Conservation (phyloP, 2,888 invertebrate genomes). For the Apamea monoglypha region DNA sequence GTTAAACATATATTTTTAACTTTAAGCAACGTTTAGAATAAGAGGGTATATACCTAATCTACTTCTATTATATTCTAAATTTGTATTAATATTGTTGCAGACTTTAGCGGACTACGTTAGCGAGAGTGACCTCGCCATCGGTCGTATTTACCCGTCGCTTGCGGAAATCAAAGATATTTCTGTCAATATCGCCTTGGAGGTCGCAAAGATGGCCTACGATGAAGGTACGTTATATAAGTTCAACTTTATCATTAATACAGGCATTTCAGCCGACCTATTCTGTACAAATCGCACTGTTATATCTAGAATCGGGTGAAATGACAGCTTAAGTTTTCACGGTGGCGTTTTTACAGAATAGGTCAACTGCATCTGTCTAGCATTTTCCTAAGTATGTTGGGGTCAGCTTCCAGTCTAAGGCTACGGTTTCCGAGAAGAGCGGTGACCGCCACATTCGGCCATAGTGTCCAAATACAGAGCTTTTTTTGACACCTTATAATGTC, state of each 20-base stretch:
- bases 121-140: constrained; percentile 94
- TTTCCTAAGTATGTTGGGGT: not conserved
- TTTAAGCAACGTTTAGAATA: not conserved
- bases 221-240: constrained; percentile 91
- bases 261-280: not conserved
- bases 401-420: not conserved
- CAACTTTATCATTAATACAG: not conserved
- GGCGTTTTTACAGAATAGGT: too few relatives aligned
- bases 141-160: constrained; percentile 98
- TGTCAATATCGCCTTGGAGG: constrained; percentile 95
- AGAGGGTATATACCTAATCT: not conserved
- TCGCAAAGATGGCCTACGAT: constrained; percentile 97
- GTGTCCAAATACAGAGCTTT: too few relatives aligned
- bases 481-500: too few relatives aligned
- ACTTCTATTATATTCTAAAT: not conserved
- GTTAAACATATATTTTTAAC: not conserved
- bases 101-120: constrained; percentile 96
- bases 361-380: too few relatives aligned
- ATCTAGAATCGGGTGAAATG: too few relatives aligned
- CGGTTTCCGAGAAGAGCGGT: too few relatives aligned
- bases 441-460: too few relatives aligned
- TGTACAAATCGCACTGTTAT: not conserved
- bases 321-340: too few relatives aligned
- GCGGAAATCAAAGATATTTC: constrained; percentile 96
- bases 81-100: constrained; percentile 82